These are phyloP conservation scores for Cirrhinus mrigala DNA, from an alignment of 2,797 vertebrate species.

Conservation along the genomic window DNA sequence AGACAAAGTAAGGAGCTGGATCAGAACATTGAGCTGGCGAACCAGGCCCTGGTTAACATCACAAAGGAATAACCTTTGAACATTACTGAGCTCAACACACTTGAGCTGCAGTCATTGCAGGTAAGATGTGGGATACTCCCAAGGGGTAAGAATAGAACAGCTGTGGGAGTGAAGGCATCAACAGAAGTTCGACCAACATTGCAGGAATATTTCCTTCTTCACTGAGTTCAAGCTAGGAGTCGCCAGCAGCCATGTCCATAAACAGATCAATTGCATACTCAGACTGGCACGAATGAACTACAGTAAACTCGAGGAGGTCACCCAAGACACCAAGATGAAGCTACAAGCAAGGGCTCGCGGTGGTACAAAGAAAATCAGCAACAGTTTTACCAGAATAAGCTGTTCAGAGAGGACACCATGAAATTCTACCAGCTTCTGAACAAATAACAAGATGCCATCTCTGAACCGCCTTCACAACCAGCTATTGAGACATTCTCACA, in stretches of 20 bases:
- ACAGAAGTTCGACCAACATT: neutral
- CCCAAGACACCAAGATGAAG: neutral
- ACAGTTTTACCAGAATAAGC: slow-evolving; percentile 7
- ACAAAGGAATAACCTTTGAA: neutral
- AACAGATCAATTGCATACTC: neutral
- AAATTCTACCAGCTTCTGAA: neutral
- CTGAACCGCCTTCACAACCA: neutral
- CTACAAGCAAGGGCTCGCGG: neutral
- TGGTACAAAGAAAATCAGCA: neutral
- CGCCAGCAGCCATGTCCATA: neutral
- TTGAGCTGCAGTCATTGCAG: neutral
- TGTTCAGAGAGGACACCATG: neutral
- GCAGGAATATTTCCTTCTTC: neutral
- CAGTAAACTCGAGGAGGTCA: neutral
- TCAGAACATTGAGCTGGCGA: neutral
- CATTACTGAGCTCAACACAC: neutral
- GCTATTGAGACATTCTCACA: neutral
- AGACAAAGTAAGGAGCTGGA: neutral
- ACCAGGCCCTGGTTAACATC: neutral
- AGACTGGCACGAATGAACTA: neutral
- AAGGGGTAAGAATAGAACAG: neutral
- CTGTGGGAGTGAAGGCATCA: neutral
- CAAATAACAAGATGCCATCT: neutral
- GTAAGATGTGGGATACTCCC: neutral
- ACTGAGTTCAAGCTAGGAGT: neutral